Evolutionary conservation across 2,888 invertebrate genomes (phyloP).

Genomic region (Ceratothoa steindachneri): DNA sequence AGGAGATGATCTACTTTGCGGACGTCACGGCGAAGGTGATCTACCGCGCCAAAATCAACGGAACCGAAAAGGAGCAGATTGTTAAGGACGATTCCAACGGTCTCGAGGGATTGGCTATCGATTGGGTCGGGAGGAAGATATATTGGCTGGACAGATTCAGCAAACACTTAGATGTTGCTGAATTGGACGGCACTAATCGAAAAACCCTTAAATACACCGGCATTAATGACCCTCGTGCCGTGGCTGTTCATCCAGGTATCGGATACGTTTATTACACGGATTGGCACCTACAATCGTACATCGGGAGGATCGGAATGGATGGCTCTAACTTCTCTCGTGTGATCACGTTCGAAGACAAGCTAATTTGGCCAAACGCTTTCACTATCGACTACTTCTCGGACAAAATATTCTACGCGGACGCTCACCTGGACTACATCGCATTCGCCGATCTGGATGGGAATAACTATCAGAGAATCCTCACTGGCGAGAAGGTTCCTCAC

Average conservation of each 20-base stretch:
- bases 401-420: conserved; percentile 94
- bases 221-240: conserved; percentile 87
- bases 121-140: conserved; percentile 92
- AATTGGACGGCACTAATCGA: conserved; percentile 83
- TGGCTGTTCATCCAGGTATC: conserved; percentile 89
- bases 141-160: conserved; percentile 96
- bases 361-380: conserved; percentile 97
- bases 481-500: conserved; percentile 79
- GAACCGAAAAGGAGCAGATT: conserved; percentile 68
- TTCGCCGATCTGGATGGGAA: conserved; percentile 88
- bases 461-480: conserved; percentile 74
- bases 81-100: conserved; percentile 91
- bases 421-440: conserved; percentile 95
- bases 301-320: conserved; percentile 95
- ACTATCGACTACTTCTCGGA: conserved; percentile 95
- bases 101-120: conserved; percentile 93
- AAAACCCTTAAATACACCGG: conserved; percentile 77
- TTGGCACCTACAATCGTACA: conserved; percentile 92
- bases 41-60: conserved; percentile 58
- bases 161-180: conserved; percentile 90
- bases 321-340: conserved; percentile 85
- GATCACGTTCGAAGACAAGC: conserved; percentile 78
- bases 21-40: conserved; percentile 95
- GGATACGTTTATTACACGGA: conserved; percentile 93
- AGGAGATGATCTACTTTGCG: conserved; percentile 86